Conservation (phyloP, 2,888 invertebrate species). For the Meliscaeva auricollis region DNA sequence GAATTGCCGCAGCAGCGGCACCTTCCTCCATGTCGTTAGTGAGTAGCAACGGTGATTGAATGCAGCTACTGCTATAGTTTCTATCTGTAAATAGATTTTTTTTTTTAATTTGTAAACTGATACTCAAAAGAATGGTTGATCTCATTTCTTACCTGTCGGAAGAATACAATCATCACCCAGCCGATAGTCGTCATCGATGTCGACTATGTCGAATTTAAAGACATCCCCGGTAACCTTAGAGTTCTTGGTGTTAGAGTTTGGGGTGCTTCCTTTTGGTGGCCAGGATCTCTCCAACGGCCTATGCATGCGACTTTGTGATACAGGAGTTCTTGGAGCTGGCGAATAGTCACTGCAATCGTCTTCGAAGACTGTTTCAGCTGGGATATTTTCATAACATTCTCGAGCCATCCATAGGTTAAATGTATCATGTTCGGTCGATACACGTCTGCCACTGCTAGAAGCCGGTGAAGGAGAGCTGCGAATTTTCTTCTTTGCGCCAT, state of each 20-base stretch:
- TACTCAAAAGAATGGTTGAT: no score
- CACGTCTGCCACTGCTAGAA: conserved; percentile 81
- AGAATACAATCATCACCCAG: conserved; percentile 84
- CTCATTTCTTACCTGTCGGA: conserved; percentile 32
- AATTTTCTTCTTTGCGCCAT: conserved; percentile 88
- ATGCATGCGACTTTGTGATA: conserved; percentile 84
- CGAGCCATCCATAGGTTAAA: conserved; percentile 83
- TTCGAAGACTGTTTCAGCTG: conserved; percentile 82
- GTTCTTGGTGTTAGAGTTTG: conserved; percentile 77
- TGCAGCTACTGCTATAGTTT: conserved; percentile 77
- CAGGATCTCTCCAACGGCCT: conserved; percentile 90
- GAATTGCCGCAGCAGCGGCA: conserved; percentile 52
- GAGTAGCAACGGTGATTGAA: conserved; percentile 80
- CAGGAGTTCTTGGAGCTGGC: conserved; percentile 80
- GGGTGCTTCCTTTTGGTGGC: conserved; percentile 87
- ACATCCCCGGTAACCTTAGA: conserved; percentile 89
- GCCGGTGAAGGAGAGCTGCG: conserved; percentile 85
- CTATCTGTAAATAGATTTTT: conserved; percentile 30
- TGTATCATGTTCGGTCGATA: conserved; percentile 77
- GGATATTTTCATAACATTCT: conserved; percentile 83
- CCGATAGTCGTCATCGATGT: conserved; percentile 88
- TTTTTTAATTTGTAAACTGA: no score
- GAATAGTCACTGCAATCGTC: conserved; percentile 81
- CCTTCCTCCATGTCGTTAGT: conserved; percentile 73
- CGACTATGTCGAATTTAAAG: conserved; percentile 93